Percentiles rank a stretch among this genome's conserved stretches.
Conservation (phyloP, 1,140 invertebrate genomes). For the Drosophila punjabiensis region DNA sequence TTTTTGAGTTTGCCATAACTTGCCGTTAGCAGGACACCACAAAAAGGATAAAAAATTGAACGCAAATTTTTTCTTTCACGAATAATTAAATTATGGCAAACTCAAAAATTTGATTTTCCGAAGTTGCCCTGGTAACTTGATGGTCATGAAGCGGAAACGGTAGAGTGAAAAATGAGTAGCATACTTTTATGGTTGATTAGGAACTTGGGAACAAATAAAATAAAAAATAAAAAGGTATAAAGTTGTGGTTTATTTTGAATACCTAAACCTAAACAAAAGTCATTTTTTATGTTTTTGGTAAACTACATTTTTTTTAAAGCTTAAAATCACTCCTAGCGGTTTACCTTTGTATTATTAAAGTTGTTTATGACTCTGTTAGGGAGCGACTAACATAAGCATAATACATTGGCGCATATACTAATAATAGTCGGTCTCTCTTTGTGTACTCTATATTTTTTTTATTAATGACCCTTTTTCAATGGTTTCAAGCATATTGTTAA, state of each 20-base stretch:
- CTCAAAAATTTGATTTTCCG: no score
- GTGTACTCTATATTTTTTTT: conserved; percentile 8
- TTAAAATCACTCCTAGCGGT: no score
- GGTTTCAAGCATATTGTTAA: conserved; percentile 17
- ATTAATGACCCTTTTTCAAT: not conserved
- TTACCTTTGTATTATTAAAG: not conserved
- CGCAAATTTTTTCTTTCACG: no score
- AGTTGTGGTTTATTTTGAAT: not conserved
- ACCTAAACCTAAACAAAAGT: not conserved
- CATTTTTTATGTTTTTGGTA: no score
- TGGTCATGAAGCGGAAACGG: no score
- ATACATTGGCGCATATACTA: not conserved
- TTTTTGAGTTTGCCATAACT: no score
- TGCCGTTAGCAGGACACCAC: no score
- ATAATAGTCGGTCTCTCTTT: not conserved
- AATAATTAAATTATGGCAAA: no score
- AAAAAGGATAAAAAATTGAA: no score
- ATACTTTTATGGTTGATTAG: not conserved
- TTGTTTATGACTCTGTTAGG: not conserved
- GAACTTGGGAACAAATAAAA: not conserved
- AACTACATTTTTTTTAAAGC: no score
- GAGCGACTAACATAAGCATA: not conserved
- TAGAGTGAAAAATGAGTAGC: not conserved
- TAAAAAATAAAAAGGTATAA: not conserved
- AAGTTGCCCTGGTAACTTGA: no score